Evolutionary conservation across 2,797 vertebrate species (phyloP).

Genomic region (Moxostoma hubbsi): DNA sequence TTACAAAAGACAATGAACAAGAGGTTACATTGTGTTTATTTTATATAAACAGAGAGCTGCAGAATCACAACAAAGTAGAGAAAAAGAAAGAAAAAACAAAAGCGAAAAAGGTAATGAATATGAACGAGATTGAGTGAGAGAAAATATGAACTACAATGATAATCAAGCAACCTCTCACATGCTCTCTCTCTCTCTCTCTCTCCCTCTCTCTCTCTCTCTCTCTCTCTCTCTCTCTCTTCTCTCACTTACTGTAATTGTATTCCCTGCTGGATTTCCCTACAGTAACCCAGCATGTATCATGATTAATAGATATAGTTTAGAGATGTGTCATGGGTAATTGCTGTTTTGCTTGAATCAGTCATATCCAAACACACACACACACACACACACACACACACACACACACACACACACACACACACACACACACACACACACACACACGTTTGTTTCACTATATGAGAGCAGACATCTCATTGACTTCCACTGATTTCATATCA

Average conservation of each 20-base stretch:
- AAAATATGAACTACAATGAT: constrained; percentile 3
- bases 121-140: constrained; percentile 14
- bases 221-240: neutral
- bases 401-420: neutral
- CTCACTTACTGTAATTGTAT: neutral
- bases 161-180: neutral
- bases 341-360: neutral
- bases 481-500: no score
- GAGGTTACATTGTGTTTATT: constrained; percentile 3
- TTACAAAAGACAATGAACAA: constrained; percentile 29
- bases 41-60: neutral
- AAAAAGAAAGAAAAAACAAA: neutral
- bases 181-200: neutral
- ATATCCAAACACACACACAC: neutral
- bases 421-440: neutral
- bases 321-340: constrained; percentile 30
- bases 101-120: neutral
- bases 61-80: neutral
- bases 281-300: constrained; percentile 36
- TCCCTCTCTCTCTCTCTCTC: neutral
- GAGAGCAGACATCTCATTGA: no score
- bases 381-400: neutral
- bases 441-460: neutral
- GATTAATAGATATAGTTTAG: constrained; percentile 53
- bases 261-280: constrained; percentile 33